A percentile compares a stretch with the other conserved stretches of the same genome.
Evolutionary conservation across 2,797 vertebrate species (phyloP).

Genomic region (Avahi laniger): DNA sequence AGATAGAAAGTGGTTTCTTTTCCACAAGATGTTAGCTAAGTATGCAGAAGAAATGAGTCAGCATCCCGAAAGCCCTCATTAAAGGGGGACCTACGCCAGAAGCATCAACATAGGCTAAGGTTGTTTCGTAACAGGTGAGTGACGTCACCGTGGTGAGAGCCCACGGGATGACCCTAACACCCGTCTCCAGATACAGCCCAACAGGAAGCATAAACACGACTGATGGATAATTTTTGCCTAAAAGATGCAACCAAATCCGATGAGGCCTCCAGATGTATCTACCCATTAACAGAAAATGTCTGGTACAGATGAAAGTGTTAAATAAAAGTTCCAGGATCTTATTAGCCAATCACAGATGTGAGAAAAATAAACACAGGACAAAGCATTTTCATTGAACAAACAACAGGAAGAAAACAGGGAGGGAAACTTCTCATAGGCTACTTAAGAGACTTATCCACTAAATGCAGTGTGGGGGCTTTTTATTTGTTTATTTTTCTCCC

Average conservation of each 20-base stretch:
- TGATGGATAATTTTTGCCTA: not conserved
- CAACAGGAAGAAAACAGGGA: not conserved
- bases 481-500: not conserved
- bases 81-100: not conserved
- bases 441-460: no score
- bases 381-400: not conserved
- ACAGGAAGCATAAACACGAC: not conserved
- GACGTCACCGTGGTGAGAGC: rapidly evolving
- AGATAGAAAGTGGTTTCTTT: not conserved
- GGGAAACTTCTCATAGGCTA: no score
- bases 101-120: not conserved
- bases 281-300: not conserved
- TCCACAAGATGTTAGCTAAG: not conserved
- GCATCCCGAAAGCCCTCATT: not conserved
- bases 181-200: not conserved
- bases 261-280: not conserved
- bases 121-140: rapidly evolving
- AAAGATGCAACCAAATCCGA: not conserved
- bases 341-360: not conserved
- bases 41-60: not conserved
- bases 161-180: rapidly evolving
- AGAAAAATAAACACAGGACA: not conserved
- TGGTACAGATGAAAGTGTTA: no score
- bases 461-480: not conserved
- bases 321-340: not conserved